Evolutionary conservation across 2,797 vertebrate species (phyloP).

Genomic region (Hylomyscus alleni): DNA sequence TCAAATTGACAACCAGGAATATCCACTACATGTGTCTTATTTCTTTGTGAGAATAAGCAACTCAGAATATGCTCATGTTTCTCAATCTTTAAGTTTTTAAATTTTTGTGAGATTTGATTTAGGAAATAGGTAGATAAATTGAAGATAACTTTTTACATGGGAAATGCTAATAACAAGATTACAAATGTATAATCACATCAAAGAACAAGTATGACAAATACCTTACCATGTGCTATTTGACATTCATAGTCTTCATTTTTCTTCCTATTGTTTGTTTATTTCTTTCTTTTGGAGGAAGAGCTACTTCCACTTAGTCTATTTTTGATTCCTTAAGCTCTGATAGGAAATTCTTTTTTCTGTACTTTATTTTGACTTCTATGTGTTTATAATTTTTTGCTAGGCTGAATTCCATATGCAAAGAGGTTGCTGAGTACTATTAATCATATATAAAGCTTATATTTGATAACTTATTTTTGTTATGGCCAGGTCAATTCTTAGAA

Average conservation of each 20-base stretch:
- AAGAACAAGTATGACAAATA: background rate
- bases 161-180: slow-evolving; percentile 3
- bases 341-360: background rate
- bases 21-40: background rate
- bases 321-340: background rate
- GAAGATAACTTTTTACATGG: background rate
- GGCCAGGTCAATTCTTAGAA: background rate
- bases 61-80: background rate
- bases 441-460: background rate
- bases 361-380: background rate
- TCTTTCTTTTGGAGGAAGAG: background rate
- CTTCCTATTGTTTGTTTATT: background rate
- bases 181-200: background rate
- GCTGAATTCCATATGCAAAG: background rate
- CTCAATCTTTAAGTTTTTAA: background rate
- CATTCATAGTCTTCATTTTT: background rate
- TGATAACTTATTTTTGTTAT: background rate
- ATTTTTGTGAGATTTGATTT: slow-evolving; percentile 30
- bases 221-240: background rate
- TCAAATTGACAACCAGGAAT: no score
- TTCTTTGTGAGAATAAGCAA: background rate
- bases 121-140: background rate
- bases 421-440: background rate
- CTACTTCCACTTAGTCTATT: background rate
- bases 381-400: background rate